Evolutionary conservation across 2,888 invertebrate genomes (phyloP).

Genomic region (Drosophila borborema): DNA sequence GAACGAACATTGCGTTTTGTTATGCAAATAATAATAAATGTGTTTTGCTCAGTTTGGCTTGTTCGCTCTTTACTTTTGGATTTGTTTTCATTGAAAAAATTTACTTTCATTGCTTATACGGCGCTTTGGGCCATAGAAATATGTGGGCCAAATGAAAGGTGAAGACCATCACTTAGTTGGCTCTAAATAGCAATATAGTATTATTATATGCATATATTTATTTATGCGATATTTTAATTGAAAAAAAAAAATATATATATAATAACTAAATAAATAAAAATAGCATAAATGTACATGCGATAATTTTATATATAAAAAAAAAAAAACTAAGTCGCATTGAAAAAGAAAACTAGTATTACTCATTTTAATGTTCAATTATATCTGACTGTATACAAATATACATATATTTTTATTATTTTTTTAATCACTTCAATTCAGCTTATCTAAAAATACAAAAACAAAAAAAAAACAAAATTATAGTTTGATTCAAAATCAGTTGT

Average conservation of each 20-base stretch:
- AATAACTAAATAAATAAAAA: no score
- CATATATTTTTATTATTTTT: neutral
- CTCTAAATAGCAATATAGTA: neutral
- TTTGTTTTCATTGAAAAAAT: constrained; percentile 74
- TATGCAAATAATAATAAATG: constrained; percentile 62
- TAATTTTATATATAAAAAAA: neutral
- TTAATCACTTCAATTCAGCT: neutral
- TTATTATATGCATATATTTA: neutral
- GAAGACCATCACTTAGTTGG: neutral
- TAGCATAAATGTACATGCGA: neutral
- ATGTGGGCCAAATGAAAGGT: constrained; percentile 41
- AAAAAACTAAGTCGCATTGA: neutral
- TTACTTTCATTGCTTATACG: constrained; percentile 76
- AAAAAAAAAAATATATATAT: neutral
- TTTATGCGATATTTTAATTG: neutral
- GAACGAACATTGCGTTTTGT: constrained; percentile 62
- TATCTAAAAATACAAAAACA: neutral
- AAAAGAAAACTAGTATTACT: neutral
- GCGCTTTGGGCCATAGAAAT: constrained; percentile 57
- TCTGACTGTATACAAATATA: neutral
- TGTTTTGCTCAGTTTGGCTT: neutral
- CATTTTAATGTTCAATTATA: neutral
- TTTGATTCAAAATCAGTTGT: neutral
- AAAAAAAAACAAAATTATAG: neutral
- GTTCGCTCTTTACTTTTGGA: constrained; percentile 16